Evolutionary conservation across 2,113 vertebrate species (phyloP), one percentile per base, ranked within the genome.

Genomic region (Corythoichthys intestinalis): DNA sequence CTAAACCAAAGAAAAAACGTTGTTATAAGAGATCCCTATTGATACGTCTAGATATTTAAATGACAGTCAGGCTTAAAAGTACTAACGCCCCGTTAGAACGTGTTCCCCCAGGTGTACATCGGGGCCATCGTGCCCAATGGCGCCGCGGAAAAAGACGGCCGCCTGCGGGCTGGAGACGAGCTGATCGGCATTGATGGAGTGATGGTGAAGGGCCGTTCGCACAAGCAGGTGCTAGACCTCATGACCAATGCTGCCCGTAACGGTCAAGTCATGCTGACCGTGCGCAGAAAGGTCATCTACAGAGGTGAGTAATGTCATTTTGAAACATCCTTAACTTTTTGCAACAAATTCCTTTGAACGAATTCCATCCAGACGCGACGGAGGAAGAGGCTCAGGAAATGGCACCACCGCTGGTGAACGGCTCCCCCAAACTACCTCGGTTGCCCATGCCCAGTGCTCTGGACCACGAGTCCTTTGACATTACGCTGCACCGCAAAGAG

Each of bases 241-340:
- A 99, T 99, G 97, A 98, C 97, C 8, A 93, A 95, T 0, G 97
- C 97, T 0, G 97, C 97, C 28, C 93, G 96, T 10, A 98, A 97
- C 0, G 96, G 97, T 14, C 96, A 98, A 48, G 96, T 99, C 59
- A 85, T 98, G 78, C 76, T 99, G 56, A 96, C 95, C 0, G 94
- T 99, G 34, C 90, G 96, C 49, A 93, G 91, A 65, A 97, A 97
- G 89, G 91, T 98, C 80, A 91, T 95, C 85, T 94, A 90, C 66
- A 90, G 93, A 80, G 96, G 96, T 98, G 89, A 70, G 83, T 2
- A 38, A 50, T 13, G 48, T 50, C 48, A 50, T 15, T 50, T 50
- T 15, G 12, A 14, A 48, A 48, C 10, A 3, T 3, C 47, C 11
- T 48, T 48, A 3, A 12, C 48, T 17, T 11, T 28, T 4, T 10